These are phyloP conservation scores for Girardia tigrina DNA, from an alignment of 2,888 invertebrate species.

Conservation along the genomic window DNA sequence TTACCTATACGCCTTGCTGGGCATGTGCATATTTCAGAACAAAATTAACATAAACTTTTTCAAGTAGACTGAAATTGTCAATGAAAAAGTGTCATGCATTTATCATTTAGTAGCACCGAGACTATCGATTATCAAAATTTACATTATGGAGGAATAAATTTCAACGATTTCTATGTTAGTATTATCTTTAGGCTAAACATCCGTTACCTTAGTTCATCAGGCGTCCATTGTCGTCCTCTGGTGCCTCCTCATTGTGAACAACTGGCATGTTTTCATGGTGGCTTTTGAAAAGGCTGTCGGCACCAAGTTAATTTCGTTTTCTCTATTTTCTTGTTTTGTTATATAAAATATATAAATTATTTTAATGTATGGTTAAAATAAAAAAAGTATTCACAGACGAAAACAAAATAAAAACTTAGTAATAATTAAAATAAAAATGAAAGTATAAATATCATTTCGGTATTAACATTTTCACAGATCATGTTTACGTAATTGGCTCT, in stretches of 20 bases:
- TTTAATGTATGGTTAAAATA: too few relatives aligned
- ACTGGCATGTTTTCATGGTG: slow-evolving; percentile 16
- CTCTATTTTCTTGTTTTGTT: too few relatives aligned
- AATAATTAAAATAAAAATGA: too few relatives aligned
- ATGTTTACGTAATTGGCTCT: too few relatives aligned
- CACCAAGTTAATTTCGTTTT: not conserved
- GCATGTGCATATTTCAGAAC: not conserved
- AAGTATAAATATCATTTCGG: too few relatives aligned
- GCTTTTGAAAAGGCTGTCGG: not conserved
- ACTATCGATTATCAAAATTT: not conserved
- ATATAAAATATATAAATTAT: too few relatives aligned
- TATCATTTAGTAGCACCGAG: not conserved
- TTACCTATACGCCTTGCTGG: not conserved
- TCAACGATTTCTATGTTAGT: not conserved
- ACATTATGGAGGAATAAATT: not conserved
- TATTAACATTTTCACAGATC: too few relatives aligned
- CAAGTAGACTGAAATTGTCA: too few relatives aligned
- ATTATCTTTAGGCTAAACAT: not conserved
- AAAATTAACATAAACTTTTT: not conserved
- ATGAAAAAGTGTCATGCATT: too few relatives aligned
- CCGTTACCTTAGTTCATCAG: not conserved
- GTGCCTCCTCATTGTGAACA: not conserved
- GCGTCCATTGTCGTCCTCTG: not conserved
- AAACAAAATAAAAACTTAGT: too few relatives aligned
- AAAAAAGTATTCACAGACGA: too few relatives aligned